Percentiles rank a stretch among this genome's conserved stretches.
Conservation (phyloP, 2,113 vertebrate species). For the Myrmecophaga tridactyla region DNA sequence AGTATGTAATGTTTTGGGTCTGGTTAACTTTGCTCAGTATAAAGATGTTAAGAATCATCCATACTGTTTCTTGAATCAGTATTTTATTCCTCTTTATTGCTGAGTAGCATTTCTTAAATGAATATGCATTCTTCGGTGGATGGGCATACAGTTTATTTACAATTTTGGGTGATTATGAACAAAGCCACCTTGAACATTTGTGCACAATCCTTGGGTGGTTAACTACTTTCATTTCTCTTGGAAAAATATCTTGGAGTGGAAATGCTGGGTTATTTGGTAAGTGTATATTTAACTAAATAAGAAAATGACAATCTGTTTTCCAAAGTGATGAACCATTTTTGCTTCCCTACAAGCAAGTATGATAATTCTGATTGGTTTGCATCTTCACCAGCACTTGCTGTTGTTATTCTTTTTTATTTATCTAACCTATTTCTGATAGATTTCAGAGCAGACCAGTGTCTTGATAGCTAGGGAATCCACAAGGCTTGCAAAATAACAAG, state of each 20-base stretch:
- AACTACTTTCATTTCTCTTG: background rate
- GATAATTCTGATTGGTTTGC: background rate
- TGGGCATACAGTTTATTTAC: background rate
- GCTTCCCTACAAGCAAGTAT: background rate
- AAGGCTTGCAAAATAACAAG: background rate
- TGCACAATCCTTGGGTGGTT: background rate
- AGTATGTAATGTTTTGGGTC: background rate
- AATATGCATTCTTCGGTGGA: background rate
- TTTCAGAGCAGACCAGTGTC: background rate
- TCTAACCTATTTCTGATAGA: background rate
- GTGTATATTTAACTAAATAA: background rate
- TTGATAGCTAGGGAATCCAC: background rate
- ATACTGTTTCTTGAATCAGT: background rate
- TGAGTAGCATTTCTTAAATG: background rate
- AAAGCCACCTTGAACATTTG: background rate
- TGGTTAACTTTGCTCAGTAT: background rate
- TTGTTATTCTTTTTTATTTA: background rate
- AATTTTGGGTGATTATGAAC: background rate
- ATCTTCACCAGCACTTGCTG: background rate
- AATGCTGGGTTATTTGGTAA: background rate
- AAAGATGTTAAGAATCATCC: background rate
- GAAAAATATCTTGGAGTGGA: background rate
- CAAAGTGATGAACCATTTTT: background rate
- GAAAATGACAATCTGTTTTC: background rate
- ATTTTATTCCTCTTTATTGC: background rate